phyloP scores from a whole-genome alignment of 2,888 invertebrate genomes.

The Leistus spinibarbis region DNA sequence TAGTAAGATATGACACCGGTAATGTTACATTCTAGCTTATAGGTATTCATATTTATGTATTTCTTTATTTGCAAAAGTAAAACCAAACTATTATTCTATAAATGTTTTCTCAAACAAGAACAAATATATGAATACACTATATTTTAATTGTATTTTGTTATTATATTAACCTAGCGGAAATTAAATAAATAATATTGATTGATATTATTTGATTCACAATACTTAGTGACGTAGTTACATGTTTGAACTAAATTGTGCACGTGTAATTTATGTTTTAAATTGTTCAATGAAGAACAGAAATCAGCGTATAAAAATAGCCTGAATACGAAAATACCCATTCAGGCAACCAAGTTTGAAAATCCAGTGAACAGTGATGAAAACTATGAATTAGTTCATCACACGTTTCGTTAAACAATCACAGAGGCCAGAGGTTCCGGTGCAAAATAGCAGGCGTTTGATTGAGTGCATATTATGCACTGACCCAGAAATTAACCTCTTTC shows the following conservation, averaged over 20 bases:
- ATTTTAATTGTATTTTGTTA: too few species aligned
- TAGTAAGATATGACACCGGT: neutral
- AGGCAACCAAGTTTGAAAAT: neutral
- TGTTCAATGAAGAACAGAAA: too few species aligned
- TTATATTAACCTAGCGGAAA: neutral
- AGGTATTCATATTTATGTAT: too few species aligned
- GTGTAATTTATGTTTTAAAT: too few species aligned
- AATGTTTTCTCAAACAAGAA: neutral
- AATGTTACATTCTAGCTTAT: too few species aligned
- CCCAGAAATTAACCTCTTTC: slow-evolving; percentile 30
- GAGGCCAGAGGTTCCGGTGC: neutral
- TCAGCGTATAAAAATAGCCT: too few species aligned
- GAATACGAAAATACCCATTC: too few species aligned
- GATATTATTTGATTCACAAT: neutral
- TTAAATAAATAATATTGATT: neutral
- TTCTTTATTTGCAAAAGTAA: too few species aligned
- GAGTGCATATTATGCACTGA: slow-evolving; percentile 22
- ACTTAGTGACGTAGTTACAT: neutral
- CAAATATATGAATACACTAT: neutral
- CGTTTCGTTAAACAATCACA: neutral
- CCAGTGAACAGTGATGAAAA: neutral
- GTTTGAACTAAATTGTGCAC: neutral
- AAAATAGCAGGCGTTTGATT: neutral
- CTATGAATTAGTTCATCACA: neutral
- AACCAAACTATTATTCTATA: neutral